Percentiles rank a stretch among this genome's conserved stretches.
Evolutionary conservation across 1,140 invertebrate species (phyloP).

Genomic region (Papilio glaucus): DNA sequence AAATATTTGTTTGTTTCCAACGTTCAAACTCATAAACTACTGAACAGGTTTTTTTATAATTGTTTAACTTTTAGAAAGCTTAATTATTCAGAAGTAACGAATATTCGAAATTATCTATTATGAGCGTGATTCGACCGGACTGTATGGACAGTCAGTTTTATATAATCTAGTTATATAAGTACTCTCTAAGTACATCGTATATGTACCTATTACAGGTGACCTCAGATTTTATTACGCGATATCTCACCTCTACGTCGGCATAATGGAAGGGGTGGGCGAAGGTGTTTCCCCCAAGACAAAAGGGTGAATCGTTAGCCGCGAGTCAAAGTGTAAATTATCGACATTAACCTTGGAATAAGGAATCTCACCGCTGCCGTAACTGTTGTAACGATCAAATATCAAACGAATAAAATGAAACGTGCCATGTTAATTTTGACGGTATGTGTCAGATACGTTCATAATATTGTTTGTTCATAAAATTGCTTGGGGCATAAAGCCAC

Average conservation of each 20-base stretch:
- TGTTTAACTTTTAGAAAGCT: neutral
- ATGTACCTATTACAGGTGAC: constrained; percentile 6
- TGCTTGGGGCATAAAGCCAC: neutral
- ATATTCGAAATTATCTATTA: neutral
- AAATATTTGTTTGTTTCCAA: too few species aligned
- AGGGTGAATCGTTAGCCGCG: constrained; percentile 9
- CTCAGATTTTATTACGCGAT: constrained; percentile 17
- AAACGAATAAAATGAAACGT: constrained; percentile 7
- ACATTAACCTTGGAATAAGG: constrained; percentile 17
- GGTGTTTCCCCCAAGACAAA: neutral
- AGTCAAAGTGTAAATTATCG: constrained; percentile 15
- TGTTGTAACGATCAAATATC: constrained; percentile 15
- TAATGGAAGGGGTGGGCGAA: neutral
- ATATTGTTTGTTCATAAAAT: neutral
- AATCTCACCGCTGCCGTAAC: constrained; percentile 8
- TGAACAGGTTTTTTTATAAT: neutral
- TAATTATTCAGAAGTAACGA: neutral
- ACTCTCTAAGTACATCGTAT: neutral
- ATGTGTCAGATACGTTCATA: constrained; percentile 18
- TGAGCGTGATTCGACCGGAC: neutral
- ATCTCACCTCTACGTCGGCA: neutral
- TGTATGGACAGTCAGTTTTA: neutral
- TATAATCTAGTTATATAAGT: neutral
- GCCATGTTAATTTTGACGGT: constrained; percentile 15
- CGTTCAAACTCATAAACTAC: too few species aligned